Evolutionary conservation across 2,888 invertebrate species (phyloP).

Genomic region (Clistopyga incitator): DNA sequence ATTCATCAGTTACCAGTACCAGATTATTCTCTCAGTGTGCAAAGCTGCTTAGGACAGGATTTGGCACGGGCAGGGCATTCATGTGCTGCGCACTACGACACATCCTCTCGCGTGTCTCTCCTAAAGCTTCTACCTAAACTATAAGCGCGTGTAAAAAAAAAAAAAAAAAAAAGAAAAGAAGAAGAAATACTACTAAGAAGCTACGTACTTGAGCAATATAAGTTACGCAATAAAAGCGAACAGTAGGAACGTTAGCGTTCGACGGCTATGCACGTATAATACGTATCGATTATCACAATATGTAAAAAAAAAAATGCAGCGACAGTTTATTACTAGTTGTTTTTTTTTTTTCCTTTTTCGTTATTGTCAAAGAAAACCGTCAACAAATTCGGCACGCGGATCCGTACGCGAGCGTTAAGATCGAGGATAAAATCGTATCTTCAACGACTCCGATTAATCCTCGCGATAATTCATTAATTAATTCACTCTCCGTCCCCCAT

Average conservation of each 20-base stretch:
- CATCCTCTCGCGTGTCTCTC: conserved; percentile 46
- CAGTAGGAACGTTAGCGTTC: conserved; percentile 68
- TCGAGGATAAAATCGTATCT: conserved; percentile 40
- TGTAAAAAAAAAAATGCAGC: conserved; percentile 74
- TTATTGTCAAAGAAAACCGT: conserved; percentile 27
- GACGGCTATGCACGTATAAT: conserved; percentile 63
- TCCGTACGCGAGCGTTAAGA: conserved; percentile 51
- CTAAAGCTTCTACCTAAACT: conserved; percentile 55
- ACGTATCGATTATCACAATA: conserved; percentile 78
- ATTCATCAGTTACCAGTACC: too few relatives aligned
- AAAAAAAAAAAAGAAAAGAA: conserved; percentile 58
- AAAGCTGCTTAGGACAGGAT: conserved; percentile 60
- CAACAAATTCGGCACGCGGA: conserved; percentile 43
- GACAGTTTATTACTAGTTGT: conserved; percentile 43
- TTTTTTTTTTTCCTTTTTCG: conserved; percentile 7
- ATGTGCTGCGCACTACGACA: conserved; percentile 52
- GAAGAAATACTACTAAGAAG: conserved; percentile 62
- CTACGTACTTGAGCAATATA: conserved; percentile 67
- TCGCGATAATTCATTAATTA: conserved; percentile 7
- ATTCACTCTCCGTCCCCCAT: conserved; percentile 3
- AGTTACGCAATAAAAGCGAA: conserved; percentile 67
- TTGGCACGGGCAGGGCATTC: conserved; percentile 56
- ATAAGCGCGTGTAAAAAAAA: conserved; percentile 62
- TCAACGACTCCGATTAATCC: conserved; percentile 16
- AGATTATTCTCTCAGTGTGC: neutral